A percentile compares a stretch with the other conserved stretches of the same genome.
Conservation (phyloP, 2,888 invertebrate species). For the Dusona sp. region DNA sequence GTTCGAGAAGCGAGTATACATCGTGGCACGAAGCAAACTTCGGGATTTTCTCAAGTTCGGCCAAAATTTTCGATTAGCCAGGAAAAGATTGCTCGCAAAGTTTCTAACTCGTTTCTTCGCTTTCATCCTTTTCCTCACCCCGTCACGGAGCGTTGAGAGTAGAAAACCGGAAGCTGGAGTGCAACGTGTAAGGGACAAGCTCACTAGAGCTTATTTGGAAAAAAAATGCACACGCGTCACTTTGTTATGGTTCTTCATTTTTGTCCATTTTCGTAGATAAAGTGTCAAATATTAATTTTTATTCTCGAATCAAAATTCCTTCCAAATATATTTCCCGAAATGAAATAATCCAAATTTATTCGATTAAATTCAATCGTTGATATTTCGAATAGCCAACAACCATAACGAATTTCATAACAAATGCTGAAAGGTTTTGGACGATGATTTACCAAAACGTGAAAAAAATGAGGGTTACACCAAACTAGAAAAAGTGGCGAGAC, state of each 20-base stretch:
- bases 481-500: not conserved
- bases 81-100: constrained; percentile 57
- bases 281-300: no score
- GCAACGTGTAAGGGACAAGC: not conserved
- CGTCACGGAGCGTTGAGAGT: not conserved
- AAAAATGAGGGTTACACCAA: not conserved
- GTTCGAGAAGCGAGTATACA: constrained; percentile 24
- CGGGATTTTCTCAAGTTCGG: constrained; percentile 56
- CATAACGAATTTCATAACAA: not conserved
- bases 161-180: not conserved
- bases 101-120: constrained; percentile 41
- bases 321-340: no score
- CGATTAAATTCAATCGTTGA: not conserved
- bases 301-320: no score
- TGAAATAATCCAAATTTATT: no score
- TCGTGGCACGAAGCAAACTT: constrained; percentile 41
- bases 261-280: no score
- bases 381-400: no score
- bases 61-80: constrained; percentile 64
- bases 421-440: not conserved
- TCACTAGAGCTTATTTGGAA: constrained; percentile 9
- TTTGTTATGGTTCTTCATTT: not conserved
- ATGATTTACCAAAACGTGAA: not conserved
- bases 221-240: not conserved
- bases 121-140: not conserved